Evolutionary conservation across 2,113 vertebrate genomes (phyloP), one percentile per base, ranked within the genome.

Genomic region (Entosphenus tridentatus): DNA sequence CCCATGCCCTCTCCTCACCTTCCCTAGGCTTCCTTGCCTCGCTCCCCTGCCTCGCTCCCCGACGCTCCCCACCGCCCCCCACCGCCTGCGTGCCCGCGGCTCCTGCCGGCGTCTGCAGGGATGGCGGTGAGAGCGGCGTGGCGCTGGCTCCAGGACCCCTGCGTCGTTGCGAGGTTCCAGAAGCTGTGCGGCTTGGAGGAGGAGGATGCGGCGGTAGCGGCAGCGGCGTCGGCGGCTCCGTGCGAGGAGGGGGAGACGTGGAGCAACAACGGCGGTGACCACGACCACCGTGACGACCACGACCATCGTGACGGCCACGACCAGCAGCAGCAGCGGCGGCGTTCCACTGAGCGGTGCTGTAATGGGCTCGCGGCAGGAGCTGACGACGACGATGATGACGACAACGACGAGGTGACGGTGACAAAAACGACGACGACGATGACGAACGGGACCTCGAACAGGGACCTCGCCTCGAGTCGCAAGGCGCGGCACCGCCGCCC

Each of bases 151-250:
- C 85, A 84, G 72, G 86, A 96, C 76, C 87, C 90, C 3, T 78
- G 78, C 69, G 83, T 82, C 9, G 92, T 96, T 69, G 89, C 88
- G n/a, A 74, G 78, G 7, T 96, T 96, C 72, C 92, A 96, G 80
- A 77, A 74, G 56, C 67, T 87, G 3, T 96, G 92, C 69, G 92
- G 92, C 1, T 86, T 95, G 14, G 80, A 79, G 54, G 68, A 67
- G 69, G 77, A 62, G n/a, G 85, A 85, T 62, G 82, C 82, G n/a
- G 71, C 76, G 9, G 68, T 69, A 17, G 72, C 72, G 68, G 74
- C 11, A 16, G 72, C 57, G 72, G 77, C 57, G 67, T 70, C 68
- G 16, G 75, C 70, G 68, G 62, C 39, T 10, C 11, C 39, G 14
- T 58, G 12, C 13, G 13, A 55, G n/a, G 57, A 14, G 21, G 13